These are phyloP conservation scores for Hippocampus barbouri DNA, from an alignment of 2,113 vertebrate genomes.

Conservation along the genomic window DNA sequence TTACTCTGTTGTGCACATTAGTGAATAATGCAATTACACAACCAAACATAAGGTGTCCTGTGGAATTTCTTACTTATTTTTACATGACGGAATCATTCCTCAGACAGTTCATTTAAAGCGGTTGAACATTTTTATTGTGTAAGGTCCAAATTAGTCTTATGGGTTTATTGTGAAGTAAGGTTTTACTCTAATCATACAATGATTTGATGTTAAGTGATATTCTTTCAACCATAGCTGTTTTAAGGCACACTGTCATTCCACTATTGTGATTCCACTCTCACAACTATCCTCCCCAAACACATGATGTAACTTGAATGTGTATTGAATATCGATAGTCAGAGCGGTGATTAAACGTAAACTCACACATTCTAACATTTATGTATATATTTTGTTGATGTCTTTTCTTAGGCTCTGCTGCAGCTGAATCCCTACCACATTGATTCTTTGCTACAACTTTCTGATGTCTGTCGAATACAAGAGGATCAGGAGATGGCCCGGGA, in stretches of 20 bases:
- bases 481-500: constrained; percentile 98
- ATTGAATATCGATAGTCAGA: not conserved
- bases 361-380: not conserved
- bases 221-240: too few species aligned
- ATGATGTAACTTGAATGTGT: not conserved
- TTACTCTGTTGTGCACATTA: not conserved
- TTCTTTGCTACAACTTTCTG: constrained; percentile 92
- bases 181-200: too few species aligned
- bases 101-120: not conserved
- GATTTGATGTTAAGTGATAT: too few species aligned
- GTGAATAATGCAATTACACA: not conserved
- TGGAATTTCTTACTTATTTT: not conserved
- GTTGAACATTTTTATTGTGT: not conserved
- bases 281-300: too few species aligned
- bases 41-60: not conserved
- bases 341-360: not conserved
- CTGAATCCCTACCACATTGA: constrained; percentile 92
- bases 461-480: constrained; percentile 92
- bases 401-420: constrained; percentile 82
- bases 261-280: too few species aligned
- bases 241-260: too few species aligned
- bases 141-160: too few species aligned
- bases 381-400: constrained; percentile 1
- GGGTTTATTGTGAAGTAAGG: too few species aligned
- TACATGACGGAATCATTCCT: not conserved